A percentile compares a stretch with the other conserved stretches of the same genome.
phyloP scores from a whole-genome alignment of 2,888 invertebrate species.

The Cryptosula pallasiana region DNA sequence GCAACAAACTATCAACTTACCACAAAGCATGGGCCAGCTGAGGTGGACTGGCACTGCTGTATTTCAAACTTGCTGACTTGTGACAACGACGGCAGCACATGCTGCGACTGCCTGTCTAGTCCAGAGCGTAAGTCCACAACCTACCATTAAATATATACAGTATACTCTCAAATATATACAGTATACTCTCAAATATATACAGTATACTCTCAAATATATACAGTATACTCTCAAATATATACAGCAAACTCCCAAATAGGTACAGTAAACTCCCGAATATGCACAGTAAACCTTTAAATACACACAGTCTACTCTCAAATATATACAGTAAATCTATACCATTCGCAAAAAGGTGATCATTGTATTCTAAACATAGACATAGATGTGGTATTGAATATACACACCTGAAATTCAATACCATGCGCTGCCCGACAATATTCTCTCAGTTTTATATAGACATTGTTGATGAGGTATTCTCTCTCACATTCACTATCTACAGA shows the following conservation, averaged over 20 bases:
- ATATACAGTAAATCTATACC: too few species aligned
- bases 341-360: too few species aligned
- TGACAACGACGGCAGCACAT: background rate
- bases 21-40: constrained; percentile 24
- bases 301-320: too few species aligned
- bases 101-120: constrained; percentile 18
- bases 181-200: background rate
- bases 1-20: background rate
- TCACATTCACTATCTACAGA: constrained; percentile 19
- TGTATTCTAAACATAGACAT: too few species aligned
- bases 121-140: constrained; percentile 17
- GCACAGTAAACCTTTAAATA: too few species aligned
- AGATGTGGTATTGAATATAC: too few species aligned
- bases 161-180: background rate
- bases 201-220: background rate
- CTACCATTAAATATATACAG: too few species aligned
- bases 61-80: constrained; percentile 21
- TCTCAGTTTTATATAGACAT: constrained; percentile 21
- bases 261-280: too few species aligned
- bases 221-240: background rate
- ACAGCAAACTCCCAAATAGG: too few species aligned
- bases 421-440: constrained; percentile 23
- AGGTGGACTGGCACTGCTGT: constrained; percentile 15
- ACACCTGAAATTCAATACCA: constrained; percentile 16
- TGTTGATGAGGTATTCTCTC: constrained; percentile 7